A percentile compares a stretch with the other conserved stretches of the same genome.
Conservation (phyloP, 2,888 invertebrate genomes). For the Aphodius granarius region DNA sequence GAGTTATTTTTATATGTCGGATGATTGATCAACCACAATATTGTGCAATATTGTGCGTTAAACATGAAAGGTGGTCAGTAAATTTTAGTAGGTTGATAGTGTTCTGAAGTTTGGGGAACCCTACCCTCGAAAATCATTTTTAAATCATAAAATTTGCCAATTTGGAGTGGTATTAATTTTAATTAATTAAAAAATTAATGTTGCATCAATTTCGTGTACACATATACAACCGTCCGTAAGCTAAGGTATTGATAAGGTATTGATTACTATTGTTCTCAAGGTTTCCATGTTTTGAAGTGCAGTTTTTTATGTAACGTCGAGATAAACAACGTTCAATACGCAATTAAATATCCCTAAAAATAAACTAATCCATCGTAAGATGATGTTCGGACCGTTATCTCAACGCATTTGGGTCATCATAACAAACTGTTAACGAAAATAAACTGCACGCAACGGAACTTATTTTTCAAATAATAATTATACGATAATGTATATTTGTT, state of each 20-base stretch:
- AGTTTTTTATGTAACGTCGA: background rate
- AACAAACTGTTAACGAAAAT: background rate
- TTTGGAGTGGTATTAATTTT: too few species aligned
- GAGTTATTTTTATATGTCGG: too few species aligned
- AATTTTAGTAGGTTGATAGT: too few species aligned
- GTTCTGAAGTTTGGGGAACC: too few species aligned
- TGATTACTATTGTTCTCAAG: background rate
- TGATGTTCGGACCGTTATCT: background rate
- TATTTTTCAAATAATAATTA: background rate
- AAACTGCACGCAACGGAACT: background rate
- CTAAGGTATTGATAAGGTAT: background rate
- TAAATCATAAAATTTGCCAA: too few species aligned
- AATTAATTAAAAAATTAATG: too few species aligned
- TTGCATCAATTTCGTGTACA: too few species aligned
- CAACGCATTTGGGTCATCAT: background rate
- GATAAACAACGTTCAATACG: background rate
- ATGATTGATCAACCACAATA: too few species aligned
- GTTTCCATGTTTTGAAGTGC: background rate
- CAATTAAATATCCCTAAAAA: background rate
- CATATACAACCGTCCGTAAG: background rate
- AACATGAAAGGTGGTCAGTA: too few species aligned
- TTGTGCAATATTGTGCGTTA: too few species aligned
- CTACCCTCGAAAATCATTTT: too few species aligned
- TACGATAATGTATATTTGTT: background rate
- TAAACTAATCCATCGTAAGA: background rate